Evolutionary conservation across 2,113 vertebrate genomes (phyloP).

Genomic region (Blennius ocellaris): DNA sequence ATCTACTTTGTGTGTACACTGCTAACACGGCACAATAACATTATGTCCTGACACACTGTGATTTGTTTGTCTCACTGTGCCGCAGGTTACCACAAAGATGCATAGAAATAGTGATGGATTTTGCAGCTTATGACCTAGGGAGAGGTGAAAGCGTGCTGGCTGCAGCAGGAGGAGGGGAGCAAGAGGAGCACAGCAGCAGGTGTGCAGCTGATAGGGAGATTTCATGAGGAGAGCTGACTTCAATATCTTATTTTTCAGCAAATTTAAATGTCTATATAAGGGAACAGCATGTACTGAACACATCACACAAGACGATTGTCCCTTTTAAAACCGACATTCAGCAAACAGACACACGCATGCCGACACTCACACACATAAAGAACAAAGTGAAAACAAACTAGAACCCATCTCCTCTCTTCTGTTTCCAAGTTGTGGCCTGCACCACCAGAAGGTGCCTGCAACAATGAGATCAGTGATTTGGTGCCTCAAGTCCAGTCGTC

Average conservation of each 20-base stretch:
- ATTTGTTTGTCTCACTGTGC: conserved; percentile 15
- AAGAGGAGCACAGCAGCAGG: not conserved
- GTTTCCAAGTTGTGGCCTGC: conserved; percentile 37
- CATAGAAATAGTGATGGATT: conserved; percentile 47
- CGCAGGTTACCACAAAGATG: conserved; percentile 25
- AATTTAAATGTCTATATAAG: not conserved
- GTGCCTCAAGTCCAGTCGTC: conserved; percentile 69
- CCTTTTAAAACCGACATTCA: conserved; percentile 9
- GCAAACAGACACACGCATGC: conserved; percentile 11
- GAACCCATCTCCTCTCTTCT: conserved; percentile 44
- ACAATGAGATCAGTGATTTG: conserved; percentile 61
- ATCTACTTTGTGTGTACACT: not conserved
- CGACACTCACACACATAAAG: not conserved
- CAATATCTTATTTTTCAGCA: not conserved
- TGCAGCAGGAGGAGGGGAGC: conserved; percentile 5
- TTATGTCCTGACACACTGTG: conserved; percentile 2
- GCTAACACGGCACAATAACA: conserved; percentile 1
- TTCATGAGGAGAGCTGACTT: not conserved
- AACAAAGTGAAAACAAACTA: conserved; percentile 4
- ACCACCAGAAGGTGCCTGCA: conserved; percentile 43
- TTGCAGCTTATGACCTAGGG: conserved; percentile 17
- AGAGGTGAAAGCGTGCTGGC: conserved; percentile 22
- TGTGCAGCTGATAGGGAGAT: conserved; percentile 15
- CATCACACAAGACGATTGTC: conserved; percentile 2
- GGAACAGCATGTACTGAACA: not conserved